Conservation (phyloP, 1,140 invertebrate genomes). For the Lasioglossum albipes region DNA sequence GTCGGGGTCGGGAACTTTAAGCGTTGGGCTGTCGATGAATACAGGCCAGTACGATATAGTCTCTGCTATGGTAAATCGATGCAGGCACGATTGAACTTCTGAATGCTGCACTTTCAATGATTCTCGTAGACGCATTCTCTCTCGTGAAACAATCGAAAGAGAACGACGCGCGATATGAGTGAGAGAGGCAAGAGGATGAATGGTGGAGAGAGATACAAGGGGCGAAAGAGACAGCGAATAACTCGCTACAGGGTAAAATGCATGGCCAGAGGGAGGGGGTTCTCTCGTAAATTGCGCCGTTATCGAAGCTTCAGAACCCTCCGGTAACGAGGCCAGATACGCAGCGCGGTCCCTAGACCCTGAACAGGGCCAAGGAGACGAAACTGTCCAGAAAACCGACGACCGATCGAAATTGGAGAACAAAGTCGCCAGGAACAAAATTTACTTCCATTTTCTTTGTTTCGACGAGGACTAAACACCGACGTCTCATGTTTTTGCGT, state of each 20-base stretch:
- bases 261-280: background rate
- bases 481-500: too few species aligned
- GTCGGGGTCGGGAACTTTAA: background rate
- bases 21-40: background rate
- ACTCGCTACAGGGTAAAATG: constrained; percentile 27
- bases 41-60: background rate
- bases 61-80: background rate
- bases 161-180: background rate
- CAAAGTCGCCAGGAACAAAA: constrained; percentile 21
- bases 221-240: background rate
- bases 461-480: background rate
- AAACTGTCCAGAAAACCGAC: background rate
- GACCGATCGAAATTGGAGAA: background rate
- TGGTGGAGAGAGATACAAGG: background rate
- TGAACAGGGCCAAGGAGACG: constrained; percentile 6
- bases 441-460: constrained; percentile 7
- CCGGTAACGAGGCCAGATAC: constrained; percentile 34
- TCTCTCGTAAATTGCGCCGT: constrained; percentile 25
- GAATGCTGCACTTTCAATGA: background rate
- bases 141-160: background rate
- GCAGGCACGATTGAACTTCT: background rate
- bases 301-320: constrained; percentile 32
- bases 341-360: background rate
- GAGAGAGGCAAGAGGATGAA: background rate
- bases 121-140: background rate